These are phyloP conservation scores for Taphrorychus bicolor DNA, from an alignment of 2,888 invertebrate species.

Conservation along the genomic window DNA sequence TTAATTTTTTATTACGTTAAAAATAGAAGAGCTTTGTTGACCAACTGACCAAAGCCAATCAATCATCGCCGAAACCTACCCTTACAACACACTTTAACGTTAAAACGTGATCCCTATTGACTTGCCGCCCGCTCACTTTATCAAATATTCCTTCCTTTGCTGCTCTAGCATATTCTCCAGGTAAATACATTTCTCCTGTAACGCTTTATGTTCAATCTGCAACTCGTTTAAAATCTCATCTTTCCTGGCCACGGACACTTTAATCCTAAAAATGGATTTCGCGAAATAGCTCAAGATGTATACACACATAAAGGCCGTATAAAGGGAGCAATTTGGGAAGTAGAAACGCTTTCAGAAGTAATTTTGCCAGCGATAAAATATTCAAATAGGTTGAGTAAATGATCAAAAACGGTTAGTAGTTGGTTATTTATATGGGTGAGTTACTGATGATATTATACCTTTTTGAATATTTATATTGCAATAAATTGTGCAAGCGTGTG, in stretches of 20 bases:
- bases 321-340: not conserved
- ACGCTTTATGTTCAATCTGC: constrained; percentile 72
- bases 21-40: no score
- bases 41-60: not conserved
- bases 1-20: no score
- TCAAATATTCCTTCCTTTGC: constrained; percentile 74
- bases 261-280: constrained; percentile 66
- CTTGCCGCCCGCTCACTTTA: constrained; percentile 51
- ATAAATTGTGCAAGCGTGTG: constrained; percentile 37
- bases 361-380: not conserved
- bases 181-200: constrained; percentile 75
- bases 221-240: constrained; percentile 78
- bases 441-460: not conserved
- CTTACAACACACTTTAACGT: not conserved
- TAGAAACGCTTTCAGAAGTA: not conserved
- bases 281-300: not conserved
- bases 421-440: not conserved
- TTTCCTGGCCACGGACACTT: constrained; percentile 80
- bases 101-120: not conserved
- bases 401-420: not conserved
- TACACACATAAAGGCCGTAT: not conserved
- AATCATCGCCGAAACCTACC: not conserved
- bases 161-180: constrained; percentile 79
- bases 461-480: not conserved
- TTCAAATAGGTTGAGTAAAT: not conserved